Evolutionary conservation across 2,113 vertebrate species (phyloP).

Genomic region (Lampris megalopsis): DNA sequence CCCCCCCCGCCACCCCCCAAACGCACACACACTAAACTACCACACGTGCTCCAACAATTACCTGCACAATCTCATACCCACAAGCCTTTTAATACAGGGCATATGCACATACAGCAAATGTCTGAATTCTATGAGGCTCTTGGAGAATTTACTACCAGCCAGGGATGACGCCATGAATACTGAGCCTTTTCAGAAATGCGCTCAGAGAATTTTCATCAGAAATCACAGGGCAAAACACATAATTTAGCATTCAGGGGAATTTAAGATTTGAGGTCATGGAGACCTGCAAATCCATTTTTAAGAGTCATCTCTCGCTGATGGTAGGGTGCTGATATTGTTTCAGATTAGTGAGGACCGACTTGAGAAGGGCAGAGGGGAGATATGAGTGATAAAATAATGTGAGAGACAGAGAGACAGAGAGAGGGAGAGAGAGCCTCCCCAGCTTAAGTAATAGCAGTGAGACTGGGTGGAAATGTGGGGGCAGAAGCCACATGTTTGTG

Average conservation of each 20-base stretch:
- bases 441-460: not conserved
- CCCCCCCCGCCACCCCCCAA: not conserved
- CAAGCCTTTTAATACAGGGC: constrained; percentile 14
- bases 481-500: not conserved
- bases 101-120: not conserved
- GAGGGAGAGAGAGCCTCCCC: constrained; percentile 14
- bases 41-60: constrained; percentile 45
- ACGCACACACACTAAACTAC: constrained; percentile 1
- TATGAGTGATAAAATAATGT: constrained; percentile 17
- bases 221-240: no score
- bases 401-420: constrained; percentile 3
- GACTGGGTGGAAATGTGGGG: not conserved
- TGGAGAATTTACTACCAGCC: constrained; percentile 50
- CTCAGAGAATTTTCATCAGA: no score
- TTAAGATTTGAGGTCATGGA: not conserved
- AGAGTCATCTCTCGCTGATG: constrained; percentile 42
- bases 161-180: constrained; percentile 35
- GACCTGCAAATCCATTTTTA: not conserved
- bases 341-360: constrained; percentile 32
- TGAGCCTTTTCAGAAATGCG: not conserved
- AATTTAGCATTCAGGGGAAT: no score
- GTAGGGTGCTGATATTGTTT: not conserved
- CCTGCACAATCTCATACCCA: constrained; percentile 28
- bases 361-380: constrained; percentile 7
- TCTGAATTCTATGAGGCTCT: constrained; percentile 6